Conservation (phyloP, 2,888 invertebrate genomes). For the Molorchus minor region DNA sequence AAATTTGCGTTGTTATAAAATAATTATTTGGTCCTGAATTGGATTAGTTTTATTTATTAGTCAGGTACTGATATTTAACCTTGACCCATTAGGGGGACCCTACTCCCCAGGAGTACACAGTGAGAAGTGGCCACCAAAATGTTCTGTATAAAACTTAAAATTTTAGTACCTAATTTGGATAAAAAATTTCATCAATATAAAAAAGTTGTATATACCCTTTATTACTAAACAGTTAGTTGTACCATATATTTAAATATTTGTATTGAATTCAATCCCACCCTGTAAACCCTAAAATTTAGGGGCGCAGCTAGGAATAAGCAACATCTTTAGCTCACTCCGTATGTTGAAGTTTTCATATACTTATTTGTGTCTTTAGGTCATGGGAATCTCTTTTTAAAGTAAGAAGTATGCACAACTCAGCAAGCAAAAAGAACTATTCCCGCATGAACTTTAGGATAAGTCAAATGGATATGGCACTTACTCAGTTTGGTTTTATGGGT, state of each 20-base stretch:
- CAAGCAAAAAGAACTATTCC: slow-evolving; percentile 65
- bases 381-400: slow-evolving; percentile 76
- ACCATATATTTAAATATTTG: not conserved
- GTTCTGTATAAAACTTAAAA: too few relatives aligned
- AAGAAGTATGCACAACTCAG: slow-evolving; percentile 72
- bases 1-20: too few relatives aligned
- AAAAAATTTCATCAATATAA: not conserved
- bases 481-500: slow-evolving; percentile 89
- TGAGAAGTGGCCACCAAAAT: too few relatives aligned
- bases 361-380: slow-evolving; percentile 63
- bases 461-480: slow-evolving; percentile 85
- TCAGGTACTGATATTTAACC: too few relatives aligned
- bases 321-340: not conserved
- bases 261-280: not conserved
- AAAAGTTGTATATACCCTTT: not conserved
- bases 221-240: not conserved
- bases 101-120: too few relatives aligned
- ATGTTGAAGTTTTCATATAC: not conserved
- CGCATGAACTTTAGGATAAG: slow-evolving; percentile 69
- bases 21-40: too few relatives aligned
- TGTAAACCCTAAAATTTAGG: too few relatives aligned
- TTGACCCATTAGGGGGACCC: too few relatives aligned
- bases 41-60: too few relatives aligned
- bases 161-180: too few relatives aligned
- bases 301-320: too few relatives aligned